phyloP scores from a whole-genome alignment of 1,140 invertebrate genomes.

The Vanessa tameamea region DNA sequence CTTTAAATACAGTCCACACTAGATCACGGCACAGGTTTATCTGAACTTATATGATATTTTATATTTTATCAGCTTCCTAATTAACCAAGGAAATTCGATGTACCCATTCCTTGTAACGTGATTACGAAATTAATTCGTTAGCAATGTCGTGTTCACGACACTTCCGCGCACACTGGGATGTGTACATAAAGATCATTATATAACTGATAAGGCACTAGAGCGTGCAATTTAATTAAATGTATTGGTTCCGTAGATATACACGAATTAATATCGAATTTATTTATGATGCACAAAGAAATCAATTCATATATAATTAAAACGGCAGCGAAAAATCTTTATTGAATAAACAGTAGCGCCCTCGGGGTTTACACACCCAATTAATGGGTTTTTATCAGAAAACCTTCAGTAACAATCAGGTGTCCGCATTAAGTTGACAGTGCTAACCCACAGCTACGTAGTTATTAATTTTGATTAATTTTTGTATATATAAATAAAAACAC shows the following conservation, averaged over 20 bases:
- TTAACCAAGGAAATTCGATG: constrained; percentile 5
- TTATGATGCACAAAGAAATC: too few relatives aligned
- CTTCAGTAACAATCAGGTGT: too few relatives aligned
- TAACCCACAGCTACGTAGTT: too few relatives aligned
- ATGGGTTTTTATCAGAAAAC: too few relatives aligned
- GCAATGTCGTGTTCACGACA: constrained; percentile 9
- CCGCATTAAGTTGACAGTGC: too few relatives aligned
- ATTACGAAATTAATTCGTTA: constrained; percentile 27
- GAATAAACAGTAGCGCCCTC: too few relatives aligned
- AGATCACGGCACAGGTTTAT: not conserved
- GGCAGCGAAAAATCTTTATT: too few relatives aligned
- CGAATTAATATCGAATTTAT: too few relatives aligned
- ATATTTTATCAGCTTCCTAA: constrained; percentile 17
- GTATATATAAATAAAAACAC: too few relatives aligned
- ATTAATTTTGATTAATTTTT: too few relatives aligned
- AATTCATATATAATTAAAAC: too few relatives aligned
- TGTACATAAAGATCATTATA: constrained; percentile 21
- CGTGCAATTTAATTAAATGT: not conserved
- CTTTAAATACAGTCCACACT: constrained; percentile 1
- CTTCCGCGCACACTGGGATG: constrained; percentile 16
- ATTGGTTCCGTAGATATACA: not conserved
- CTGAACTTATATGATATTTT: constrained; percentile 10
- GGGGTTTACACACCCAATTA: too few relatives aligned
- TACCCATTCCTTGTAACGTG: constrained; percentile 24
- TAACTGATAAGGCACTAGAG: constrained; percentile 24